Evolutionary conservation across 2,797 vertebrate species (phyloP), one percentile per base, ranked within the genome.

Genomic region (Leptodactylus fallax): DNA sequence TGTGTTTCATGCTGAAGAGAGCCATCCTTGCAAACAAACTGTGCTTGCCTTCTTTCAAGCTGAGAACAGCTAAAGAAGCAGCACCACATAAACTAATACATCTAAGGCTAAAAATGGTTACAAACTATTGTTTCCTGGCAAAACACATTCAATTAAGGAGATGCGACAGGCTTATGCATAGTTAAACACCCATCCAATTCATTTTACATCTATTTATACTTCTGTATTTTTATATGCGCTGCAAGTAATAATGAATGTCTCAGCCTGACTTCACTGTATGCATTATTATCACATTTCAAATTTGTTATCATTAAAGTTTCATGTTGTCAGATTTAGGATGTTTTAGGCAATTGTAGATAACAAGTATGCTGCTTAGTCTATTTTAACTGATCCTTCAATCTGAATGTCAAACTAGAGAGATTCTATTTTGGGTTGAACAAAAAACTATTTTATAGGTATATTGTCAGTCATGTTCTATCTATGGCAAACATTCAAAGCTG

Each of bases 261-360:
- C 27, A n/a, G 80, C 16, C 80, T 81, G 36, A 61, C 19, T 55
- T 47, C 45, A 7, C 53, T 49, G 5, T 61, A 27, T 49, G 56
- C 72, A 27, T 85, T 85, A 56, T 72, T 58, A 85, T 53, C n/a
- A 63, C 21, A 85, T 85, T 77, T 63, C 65, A 85, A 27, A 77
- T 60, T 85, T 61, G 27, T 76, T 78, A 85, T 76, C 58, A 76
- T 78, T 60, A 76, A 85, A 79, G 60, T 67, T 85, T 85, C 45
- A 63, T 78, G 60, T 85, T 77, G 83, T 85, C 17, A 85, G 83
- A 65, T 85, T 78, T 78, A 63, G n/a, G 58, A 53, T 85, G 58
- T 67, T 79, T 85, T 55, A 78, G 60, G 60, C 23, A 79, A 85
- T 67, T 27, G 16, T 45, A 85, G 76, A 10, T 65, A 67, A 85